Base-by-base conservation (phyloP, 2,113 vertebrate species). In the Pteropus alecto region DNA sequence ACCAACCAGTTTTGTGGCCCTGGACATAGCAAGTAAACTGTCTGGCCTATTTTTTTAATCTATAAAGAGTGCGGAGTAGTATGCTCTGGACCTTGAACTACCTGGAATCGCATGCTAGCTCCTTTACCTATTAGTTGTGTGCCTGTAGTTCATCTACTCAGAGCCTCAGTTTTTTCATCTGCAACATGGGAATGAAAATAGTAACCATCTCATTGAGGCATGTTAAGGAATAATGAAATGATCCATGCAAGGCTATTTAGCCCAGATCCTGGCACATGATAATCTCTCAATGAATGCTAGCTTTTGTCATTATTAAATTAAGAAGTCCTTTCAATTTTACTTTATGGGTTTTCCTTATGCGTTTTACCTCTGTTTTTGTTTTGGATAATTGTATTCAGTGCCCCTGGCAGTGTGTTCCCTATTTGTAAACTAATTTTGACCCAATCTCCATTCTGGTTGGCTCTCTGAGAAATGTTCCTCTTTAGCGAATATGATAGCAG, bases 361-460 rank as follows among this genome's bases (percentile, higher is more conserved):
- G 18, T 84, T 90, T 84, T 94, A 41, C 46, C 28, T 94, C 19
- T 85, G 26, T 74, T 90, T 96, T 81, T 65, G 22, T 46, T 73
- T 85, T 43, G 38, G 21, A 46, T 81, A 70, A 70, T 77, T 46
- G 22, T 56, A 41, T 92, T 60, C 38, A 70, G 68, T 13, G 15
- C 54, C 87, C 82, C 30, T 16, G 46, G 21, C 43, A 41, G 90
- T 30, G 33, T 33, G 16, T 86, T 83, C 68, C 38, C 7, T 18
- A 88, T 81, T 89, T 92, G 6, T 89, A 96, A 90, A 67, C 94
- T 84, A 43, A 28, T 93, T 96, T 71, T 24, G 61, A 90, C 63
- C 78, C 33, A 26, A 2, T 85, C 77, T 92, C 86, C 41, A 60
- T 60, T 89, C 60, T 18, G n/a, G 24, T n/a, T 91, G 88, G 54